Evolutionary conservation across 2,113 vertebrate species (phyloP), one percentile per base, ranked within the genome.

Genomic region (Struthio camelus): DNA sequence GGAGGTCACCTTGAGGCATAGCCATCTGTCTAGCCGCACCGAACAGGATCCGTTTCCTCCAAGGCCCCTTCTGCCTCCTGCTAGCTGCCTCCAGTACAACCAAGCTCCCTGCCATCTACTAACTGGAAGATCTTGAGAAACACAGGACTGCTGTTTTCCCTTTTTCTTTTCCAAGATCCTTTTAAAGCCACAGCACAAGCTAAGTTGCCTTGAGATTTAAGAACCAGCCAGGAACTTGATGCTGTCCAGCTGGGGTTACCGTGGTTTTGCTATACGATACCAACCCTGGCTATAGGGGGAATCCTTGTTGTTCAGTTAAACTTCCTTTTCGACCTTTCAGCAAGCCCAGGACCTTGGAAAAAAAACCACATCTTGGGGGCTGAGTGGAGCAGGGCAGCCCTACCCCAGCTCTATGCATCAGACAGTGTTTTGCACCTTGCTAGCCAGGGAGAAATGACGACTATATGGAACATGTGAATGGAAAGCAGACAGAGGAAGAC

Each of bases 271-370:
- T 91, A 5, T 58, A 85, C 0, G 36, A 87, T 54, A 91, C 6
- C 50, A 91, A 69, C 27, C n/a, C 91, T 50, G 75, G 65, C 70
- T 93, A 87, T 54, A 96, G 85, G 67, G 93, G 54, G 81, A 93
- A 85, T 85, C 46, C 18, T 88, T 88, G 59, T 64, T 83, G 64
- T 34, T 54, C 71, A 58, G 30, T 58, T 10, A 90, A 82, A 85
- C 67, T 94, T 94, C 16, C 46, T 93, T 44, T 6, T 18, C 56
- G 76, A 94, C 76, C 59, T 95, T 95, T 90, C 76, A 86, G 79
- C 44, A 88, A 80, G 44, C 8, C 53, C 92, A 92, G 36, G 51
- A 90, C 69, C 22, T 1, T n/a, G 22, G 28, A 11, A 66, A 78
- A 89, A 91, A 79, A 53, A 36, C 12, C 9, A 78, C 0, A 1